Evolutionary conservation across 2,797 vertebrate genomes (phyloP), one percentile per base, ranked within the genome.

Genomic region (Syngnathus rostellatus): DNA sequence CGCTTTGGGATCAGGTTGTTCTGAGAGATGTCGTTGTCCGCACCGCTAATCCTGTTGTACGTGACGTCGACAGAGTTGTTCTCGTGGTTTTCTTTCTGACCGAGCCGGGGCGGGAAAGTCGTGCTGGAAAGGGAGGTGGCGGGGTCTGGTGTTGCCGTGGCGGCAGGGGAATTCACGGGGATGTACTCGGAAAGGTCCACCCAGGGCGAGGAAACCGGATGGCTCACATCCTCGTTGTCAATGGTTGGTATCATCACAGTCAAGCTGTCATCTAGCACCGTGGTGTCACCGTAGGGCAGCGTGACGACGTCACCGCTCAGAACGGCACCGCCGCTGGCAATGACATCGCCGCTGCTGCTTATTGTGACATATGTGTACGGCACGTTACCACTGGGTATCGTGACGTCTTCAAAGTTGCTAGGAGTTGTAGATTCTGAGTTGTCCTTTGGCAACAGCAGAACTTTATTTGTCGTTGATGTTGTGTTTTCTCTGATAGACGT

Each of bases 1-100:
- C 85, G 92, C 75, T 90, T 93, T 17, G 92, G 85, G 69, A 97
- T 94, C 77, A 93, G 80, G 83, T 96, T 96, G 85, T 92, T 94
- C 25, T 92, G 92, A 1, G 92, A 90, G 17, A 92, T 86, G 63
- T 95, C 92, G 0, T 86, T 87, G 38, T 95, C 93, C 54, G 84
- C 9, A 14, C 83, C 72, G 0, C 77, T 58, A 2, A 89, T 76
- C 80, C 90, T 90, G 72, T 91, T 92, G 68, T 93, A 90, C 40
- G 88, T 85, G 1, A 90, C 60, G 3, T 96, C 93, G 0, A 98
- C 90, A 0, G 90, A 91, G 4, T 98, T 99, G 79, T 45, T 91
- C 25, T 93, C 91, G 3, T 98, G 98, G 79, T 45, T 91, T n/a
- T 93, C 91, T 66, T 91, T 90, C 0, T 84, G 87, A 53, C 72